Base-by-base conservation (phyloP, 2,888 invertebrate species). In the Caenorhabditis drosophilae region DNA sequence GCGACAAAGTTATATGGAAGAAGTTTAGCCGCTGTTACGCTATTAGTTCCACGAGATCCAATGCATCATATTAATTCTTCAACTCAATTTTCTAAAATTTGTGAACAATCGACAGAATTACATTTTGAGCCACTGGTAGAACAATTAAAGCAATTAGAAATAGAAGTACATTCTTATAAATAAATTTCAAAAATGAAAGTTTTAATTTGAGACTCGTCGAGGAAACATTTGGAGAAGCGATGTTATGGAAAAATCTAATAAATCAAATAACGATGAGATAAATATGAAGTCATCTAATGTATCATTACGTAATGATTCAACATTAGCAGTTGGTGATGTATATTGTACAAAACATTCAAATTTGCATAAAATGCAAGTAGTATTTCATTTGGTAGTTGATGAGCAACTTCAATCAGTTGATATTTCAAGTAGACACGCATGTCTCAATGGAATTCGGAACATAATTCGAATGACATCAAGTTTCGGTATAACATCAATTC, bases 341-440 rank as follows among this genome's bases (percentile, higher is more conserved):
- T 83, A 83, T 72, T 58, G 84, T n/a, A 85, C 85, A 15, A 59
- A 64, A 12, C 82, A 72, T 46, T 83, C 82, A 23, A 82, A 83
- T 70, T 60, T 82, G 54, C 69, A 67, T 40, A 68, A 70, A 51
- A 76, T 73, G 9, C 82, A 98, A 86, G 90, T 94, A 1, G 90
- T 96, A 46, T 98, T 95, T 86, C 97, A 99, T 84, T 89, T 98
- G 83, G 90, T 96, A 7, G 90, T 90, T 0, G 95, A 95, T 84
- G 93, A 94, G 80, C 80, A 31, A 71, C 83, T 54, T 9, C 62
- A 61, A 47, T 66, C 85, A 85, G 90, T 89, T 58, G 96, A 97
- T 83, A 93, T 98, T 51, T 92, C 93, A 78, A 77, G 77, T 44
- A 89, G 98, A 2, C 96, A 98, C 88, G 91, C 80, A 12, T 77